Percentiles rank a stretch among this genome's conserved stretches.
phyloP scores from a whole-genome alignment of 37 sponge, comb jelly and placozoan species.

The Oopsacas minuta region DNA sequence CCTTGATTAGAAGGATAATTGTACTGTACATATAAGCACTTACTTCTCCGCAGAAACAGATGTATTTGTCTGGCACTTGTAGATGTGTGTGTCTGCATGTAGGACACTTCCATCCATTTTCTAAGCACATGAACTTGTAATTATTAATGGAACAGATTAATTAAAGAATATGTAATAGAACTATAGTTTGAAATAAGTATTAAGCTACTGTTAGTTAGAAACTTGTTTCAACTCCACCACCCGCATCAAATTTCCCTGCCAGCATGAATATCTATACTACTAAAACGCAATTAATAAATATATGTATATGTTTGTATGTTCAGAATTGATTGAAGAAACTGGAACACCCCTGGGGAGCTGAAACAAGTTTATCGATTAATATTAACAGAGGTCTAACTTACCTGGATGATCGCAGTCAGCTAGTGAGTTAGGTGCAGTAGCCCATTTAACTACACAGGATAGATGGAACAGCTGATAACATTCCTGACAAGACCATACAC shows the following conservation, averaged over 20 bases:
- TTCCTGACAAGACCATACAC: constrained; percentile 53
- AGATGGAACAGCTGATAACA: constrained; percentile 74
- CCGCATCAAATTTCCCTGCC: too few relatives aligned
- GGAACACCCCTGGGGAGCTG: too few relatives aligned
- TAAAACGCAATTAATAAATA: too few relatives aligned
- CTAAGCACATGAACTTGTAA: not conserved
- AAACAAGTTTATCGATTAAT: too few relatives aligned
- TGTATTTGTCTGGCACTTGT: constrained; percentile 46
- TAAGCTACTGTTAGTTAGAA: too few relatives aligned
- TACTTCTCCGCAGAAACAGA: constrained; percentile 67
- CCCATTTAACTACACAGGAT: constrained; percentile 62
- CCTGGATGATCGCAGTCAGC: not conserved
- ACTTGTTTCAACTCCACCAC: too few relatives aligned
- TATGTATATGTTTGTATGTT: too few relatives aligned
- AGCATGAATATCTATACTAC: not conserved
- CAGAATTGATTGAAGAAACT: not conserved
- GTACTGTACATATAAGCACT: constrained; percentile 18
- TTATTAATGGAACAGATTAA: not conserved
- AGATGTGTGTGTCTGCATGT: constrained; percentile 29
- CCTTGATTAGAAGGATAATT: not conserved
- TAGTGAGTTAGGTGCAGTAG: constrained; percentile 23
- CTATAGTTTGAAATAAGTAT: too few relatives aligned
- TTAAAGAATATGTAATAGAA: not conserved
- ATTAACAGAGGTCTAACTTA: not conserved
- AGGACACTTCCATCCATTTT: constrained; percentile 68